phyloP scores from a whole-genome alignment of 2,888 invertebrate species.

The Sicus ferrugineus region DNA sequence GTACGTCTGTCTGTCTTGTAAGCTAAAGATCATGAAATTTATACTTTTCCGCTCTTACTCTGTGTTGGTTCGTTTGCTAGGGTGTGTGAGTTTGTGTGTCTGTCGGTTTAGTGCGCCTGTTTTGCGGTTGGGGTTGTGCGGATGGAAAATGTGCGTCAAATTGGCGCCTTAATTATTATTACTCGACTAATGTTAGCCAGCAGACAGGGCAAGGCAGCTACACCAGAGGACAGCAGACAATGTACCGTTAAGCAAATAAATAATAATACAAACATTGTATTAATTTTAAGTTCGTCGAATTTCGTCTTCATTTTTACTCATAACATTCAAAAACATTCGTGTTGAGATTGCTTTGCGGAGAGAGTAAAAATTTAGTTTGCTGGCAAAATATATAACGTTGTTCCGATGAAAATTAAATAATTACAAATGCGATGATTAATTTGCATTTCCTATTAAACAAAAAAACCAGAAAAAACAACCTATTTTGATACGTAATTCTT shows the following conservation, averaged over 20 bases:
- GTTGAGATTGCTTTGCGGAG: too few species aligned
- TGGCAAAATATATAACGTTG: too few species aligned
- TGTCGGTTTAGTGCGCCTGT: slow-evolving; percentile 7
- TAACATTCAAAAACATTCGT: too few species aligned
- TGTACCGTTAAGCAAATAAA: slow-evolving; percentile 31
- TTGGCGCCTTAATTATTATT: slow-evolving; percentile 46
- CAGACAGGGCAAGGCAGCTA: slow-evolving; percentile 12
- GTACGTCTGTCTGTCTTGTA: slow-evolving; percentile 21
- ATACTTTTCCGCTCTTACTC: slow-evolving; percentile 2
- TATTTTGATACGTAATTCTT: neutral
- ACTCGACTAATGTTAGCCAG: slow-evolving; percentile 35
- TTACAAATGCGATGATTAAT: too few species aligned
- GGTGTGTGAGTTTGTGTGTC: slow-evolving; percentile 7
- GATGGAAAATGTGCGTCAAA: slow-evolving; percentile 44
- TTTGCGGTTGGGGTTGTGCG: slow-evolving; percentile 26
- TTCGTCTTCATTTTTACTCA: too few species aligned
- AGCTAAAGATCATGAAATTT: slow-evolving; percentile 35
- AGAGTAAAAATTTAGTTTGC: too few species aligned
- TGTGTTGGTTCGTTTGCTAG: too few species aligned
- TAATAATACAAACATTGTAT: slow-evolving; percentile 11
- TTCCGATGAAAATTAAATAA: too few species aligned
- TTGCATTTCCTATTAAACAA: too few species aligned
- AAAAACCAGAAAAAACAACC: too few species aligned
- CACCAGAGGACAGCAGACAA: slow-evolving; percentile 10
- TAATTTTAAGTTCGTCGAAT: neutral